Evolutionary conservation across 2,888 invertebrate genomes (phyloP).

Genomic region (Sphinx pinastri): DNA sequence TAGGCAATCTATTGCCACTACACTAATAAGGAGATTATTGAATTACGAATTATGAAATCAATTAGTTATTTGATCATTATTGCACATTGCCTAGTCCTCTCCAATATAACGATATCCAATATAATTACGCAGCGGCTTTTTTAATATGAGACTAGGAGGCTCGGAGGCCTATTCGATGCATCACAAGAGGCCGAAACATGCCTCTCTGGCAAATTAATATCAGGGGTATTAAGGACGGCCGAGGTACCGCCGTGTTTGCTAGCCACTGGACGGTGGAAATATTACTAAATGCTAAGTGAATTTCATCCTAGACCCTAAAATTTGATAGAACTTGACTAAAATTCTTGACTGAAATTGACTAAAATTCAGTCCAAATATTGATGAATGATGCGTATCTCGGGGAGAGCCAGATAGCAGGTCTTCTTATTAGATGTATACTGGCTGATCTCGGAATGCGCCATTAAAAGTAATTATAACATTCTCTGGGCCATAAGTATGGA

Average conservation of each 20-base stretch:
- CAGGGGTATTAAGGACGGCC: not conserved
- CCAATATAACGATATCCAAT: not conserved
- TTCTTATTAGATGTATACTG: too few relatives aligned
- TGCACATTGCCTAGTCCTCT: not conserved
- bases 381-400: too few relatives aligned
- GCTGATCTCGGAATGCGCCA: too few relatives aligned
- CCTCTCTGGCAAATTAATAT: constrained; percentile 22
- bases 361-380: too few relatives aligned
- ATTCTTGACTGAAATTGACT: too few relatives aligned
- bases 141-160: not conserved
- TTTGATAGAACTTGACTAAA: too few relatives aligned
- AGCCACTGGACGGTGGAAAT: not conserved
- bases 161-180: not conserved
- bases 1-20: too few relatives aligned
- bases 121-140: constrained; percentile 3
- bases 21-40: too few relatives aligned
- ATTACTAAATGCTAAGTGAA: not conserved
- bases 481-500: too few relatives aligned
- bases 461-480: too few relatives aligned
- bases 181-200: constrained; percentile 17
- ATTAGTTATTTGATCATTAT: too few relatives aligned
- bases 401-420: too few relatives aligned
- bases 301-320: not conserved
- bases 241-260: not conserved
- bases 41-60: not conserved